Evolutionary conservation across 2,888 invertebrate genomes (phyloP).

Genomic region (Sabellastarte sp.): DNA sequence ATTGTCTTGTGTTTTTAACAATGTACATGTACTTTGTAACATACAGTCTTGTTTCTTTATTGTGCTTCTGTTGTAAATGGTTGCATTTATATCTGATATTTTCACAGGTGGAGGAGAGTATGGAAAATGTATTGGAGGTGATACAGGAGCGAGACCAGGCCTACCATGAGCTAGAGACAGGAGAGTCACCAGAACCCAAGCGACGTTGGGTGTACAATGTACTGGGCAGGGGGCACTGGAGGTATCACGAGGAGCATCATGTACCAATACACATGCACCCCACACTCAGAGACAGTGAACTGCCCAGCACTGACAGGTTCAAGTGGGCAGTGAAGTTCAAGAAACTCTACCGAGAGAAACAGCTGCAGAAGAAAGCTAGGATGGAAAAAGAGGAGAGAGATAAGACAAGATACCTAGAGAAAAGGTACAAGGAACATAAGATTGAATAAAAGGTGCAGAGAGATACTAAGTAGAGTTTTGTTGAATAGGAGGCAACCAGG

Average conservation of each 20-base stretch:
- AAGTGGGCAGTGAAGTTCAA: slow-evolving; percentile 25
- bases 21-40: too few relatives aligned
- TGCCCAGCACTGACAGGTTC: slow-evolving; percentile 9
- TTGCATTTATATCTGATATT: background rate
- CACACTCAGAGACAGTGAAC: slow-evolving; percentile 8
- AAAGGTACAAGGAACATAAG: too few relatives aligned
- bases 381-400: too few relatives aligned
- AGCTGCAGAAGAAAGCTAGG: background rate
- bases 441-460: too few relatives aligned
- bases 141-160: slow-evolving; percentile 90
- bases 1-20: too few relatives aligned
- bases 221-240: slow-evolving; percentile 25
- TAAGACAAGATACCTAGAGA: too few relatives aligned
- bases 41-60: too few relatives aligned
- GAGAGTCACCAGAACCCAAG: slow-evolving; percentile 33
- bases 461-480: too few relatives aligned
- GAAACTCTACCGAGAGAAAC: slow-evolving; percentile 21
- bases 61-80: background rate
- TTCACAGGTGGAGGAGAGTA: slow-evolving; percentile 79
- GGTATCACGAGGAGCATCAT: slow-evolving; percentile 19
- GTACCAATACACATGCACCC: slow-evolving; percentile 16
- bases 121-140: slow-evolving; percentile 88
- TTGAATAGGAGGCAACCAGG: too few relatives aligned
- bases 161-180: slow-evolving; percentile 76
- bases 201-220: slow-evolving; percentile 17